A percentile compares a stretch with the other conserved stretches of the same genome.
phyloP scores from a whole-genome alignment of 2,113 vertebrate species.

The Lagopus muta region DNA sequence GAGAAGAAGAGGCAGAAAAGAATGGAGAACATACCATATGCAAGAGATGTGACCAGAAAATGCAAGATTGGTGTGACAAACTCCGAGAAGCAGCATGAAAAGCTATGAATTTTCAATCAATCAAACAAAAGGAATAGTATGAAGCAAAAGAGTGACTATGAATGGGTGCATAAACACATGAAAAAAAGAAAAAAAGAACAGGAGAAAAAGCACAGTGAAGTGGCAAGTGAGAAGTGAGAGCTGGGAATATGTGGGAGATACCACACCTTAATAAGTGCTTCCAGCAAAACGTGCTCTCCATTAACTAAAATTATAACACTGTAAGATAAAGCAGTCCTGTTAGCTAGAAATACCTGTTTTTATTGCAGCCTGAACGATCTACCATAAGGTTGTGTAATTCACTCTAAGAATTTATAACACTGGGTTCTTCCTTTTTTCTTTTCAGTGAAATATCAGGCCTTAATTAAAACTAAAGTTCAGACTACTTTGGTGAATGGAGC shows the following conservation, averaged over 20 bases:
- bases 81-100: neutral
- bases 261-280: neutral
- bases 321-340: neutral
- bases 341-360: slow-evolving; percentile 24
- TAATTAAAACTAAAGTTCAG: slow-evolving; percentile 75
- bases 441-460: slow-evolving; percentile 57
- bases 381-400: slow-evolving; percentile 35
- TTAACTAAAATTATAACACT: neutral
- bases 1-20: neutral
- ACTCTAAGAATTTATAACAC: slow-evolving; percentile 33
- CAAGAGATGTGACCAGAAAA: neutral
- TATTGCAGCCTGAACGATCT: slow-evolving; percentile 33
- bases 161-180: neutral
- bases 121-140: neutral
- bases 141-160: neutral
- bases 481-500: slow-evolving; percentile 32
- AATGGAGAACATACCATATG: neutral
- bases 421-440: neutral
- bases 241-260: neutral
- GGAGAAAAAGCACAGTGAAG: neutral
- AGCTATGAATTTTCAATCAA: neutral
- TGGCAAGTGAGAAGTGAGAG: neutral
- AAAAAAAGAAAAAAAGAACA: neutral
- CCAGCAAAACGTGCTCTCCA: neutral
- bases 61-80: neutral